These are phyloP conservation scores for Irena cyanogastra DNA, from an alignment of 2,113 vertebrate species.

Conservation along the genomic window DNA sequence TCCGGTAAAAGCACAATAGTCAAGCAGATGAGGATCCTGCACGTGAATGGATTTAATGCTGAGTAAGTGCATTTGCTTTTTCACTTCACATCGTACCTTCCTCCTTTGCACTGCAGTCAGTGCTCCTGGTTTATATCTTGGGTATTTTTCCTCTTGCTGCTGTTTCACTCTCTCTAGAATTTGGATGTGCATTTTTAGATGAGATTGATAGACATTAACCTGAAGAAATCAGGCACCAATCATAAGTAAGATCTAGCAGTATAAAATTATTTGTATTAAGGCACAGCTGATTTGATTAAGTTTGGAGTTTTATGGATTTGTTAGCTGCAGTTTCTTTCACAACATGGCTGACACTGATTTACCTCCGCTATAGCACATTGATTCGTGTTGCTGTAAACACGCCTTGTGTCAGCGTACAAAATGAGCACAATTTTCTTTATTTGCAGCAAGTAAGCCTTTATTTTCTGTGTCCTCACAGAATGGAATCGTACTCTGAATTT, in stretches of 20 bases:
- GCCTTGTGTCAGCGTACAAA: not conserved
- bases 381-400: conserved; percentile 23
- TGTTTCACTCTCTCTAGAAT: not conserved
- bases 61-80: conserved; percentile 83
- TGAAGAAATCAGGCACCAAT: not conserved
- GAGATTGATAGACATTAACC: not conserved
- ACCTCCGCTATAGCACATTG: not conserved
- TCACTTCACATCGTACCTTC: not conserved
- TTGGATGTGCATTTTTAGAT: not conserved
- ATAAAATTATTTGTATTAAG: not conserved
- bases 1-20: conserved; percentile 99
- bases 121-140: not conserved
- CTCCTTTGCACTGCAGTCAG: not conserved
- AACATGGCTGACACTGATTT: conserved; percentile 43
- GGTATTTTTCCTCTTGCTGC: not conserved
- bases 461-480: conserved; percentile 1
- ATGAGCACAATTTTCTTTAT: not conserved
- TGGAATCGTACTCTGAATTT: not conserved
- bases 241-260: not conserved
- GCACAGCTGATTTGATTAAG: not conserved
- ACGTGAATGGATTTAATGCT: conserved; percentile 98
- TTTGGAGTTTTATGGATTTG: not conserved
- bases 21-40: conserved; percentile 95
- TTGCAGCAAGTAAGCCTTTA: not conserved
- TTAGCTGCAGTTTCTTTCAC: conserved; percentile 50